A percentile compares a stretch with the other conserved stretches of the same genome.
phyloP scores from a whole-genome alignment of 2,113 vertebrate species.

The Empidonax traillii region DNA sequence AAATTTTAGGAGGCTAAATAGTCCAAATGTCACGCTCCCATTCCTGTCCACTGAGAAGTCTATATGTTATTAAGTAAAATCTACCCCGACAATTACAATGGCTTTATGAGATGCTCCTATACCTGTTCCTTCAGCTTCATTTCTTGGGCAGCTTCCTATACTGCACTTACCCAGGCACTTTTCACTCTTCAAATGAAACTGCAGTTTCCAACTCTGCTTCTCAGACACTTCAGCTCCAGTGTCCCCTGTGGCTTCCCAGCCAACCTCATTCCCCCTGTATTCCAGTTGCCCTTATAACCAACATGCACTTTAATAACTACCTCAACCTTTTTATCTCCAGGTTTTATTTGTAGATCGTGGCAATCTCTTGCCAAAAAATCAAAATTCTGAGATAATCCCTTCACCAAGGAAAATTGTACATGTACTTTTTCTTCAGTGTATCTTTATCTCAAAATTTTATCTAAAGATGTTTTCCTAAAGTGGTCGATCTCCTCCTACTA shows the following conservation, averaged over 20 bases:
- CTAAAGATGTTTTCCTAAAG: not conserved
- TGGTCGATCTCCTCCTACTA: not conserved
- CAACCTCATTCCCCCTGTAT: not conserved
- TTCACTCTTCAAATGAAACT: not conserved
- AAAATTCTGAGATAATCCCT: not conserved
- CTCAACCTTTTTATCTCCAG: not conserved
- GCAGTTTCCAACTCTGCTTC: not conserved
- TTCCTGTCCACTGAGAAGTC: not conserved
- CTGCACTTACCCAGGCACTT: not conserved
- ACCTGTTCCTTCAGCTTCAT: not conserved
- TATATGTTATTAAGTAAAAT: not conserved
- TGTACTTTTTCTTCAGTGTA: not conserved
- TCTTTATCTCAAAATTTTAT: not conserved
- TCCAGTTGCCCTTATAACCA: not conserved
- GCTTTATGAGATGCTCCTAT: not conserved
- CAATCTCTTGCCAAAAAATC: not conserved
- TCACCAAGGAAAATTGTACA: not conserved
- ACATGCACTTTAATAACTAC: not conserved
- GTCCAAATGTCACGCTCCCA: not conserved
- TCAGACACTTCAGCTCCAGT: not conserved
- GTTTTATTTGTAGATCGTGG: not conserved
- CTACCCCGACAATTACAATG: not conserved
- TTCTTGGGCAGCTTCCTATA: not conserved
- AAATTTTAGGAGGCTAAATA: not conserved
- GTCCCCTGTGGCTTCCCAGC: not conserved